Base-by-base conservation (phyloP, 2,888 invertebrate species). In the Rotaria sp. region DNA sequence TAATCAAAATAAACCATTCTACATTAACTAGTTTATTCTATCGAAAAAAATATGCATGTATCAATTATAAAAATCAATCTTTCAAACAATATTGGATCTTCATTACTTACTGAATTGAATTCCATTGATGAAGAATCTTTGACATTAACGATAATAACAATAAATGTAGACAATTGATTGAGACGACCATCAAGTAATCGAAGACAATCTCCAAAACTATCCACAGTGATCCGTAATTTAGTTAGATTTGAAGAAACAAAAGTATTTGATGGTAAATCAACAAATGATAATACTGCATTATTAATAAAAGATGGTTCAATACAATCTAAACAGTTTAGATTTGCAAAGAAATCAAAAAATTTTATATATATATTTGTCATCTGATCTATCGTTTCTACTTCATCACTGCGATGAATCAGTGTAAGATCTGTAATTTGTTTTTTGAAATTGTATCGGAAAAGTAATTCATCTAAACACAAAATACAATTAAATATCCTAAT, bases 181-280 rank as follows among this genome's bases (percentile, higher is more conserved):
- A 74, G 38, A 74, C 38, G 74, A 74, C 74, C 74, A 74, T 74
- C 38, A 75, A 75, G 75, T 41, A 41, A 75, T 45, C 8, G 38
- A 41, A 75, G 75, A 75, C 75, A 75, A 38, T 41, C 75, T 26
- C n/a, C 75, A 75, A 75, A 75, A 41, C 4, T 75, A 75, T 75
- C 8, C 21, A 75, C 38, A 41, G 4, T 41, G n/a, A 75, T 45
- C 11, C 35, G 38, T 74, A 74, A 74, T 74, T 74, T 74, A 8
- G 38, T 74, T 38, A 74, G 38, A 74, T 18, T 74, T 38, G 41
- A 75, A 75, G 41, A 75, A 24, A 41, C 10, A 75, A 38, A 41
- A 45, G 75, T 38, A 38, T 24, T 41, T 26, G 45, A 75, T 75
- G 75, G 26, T 41, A 75, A 45, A 45, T 45, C 26, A 41, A 21